Evolutionary conservation across 2,113 vertebrate genomes (phyloP).

Genomic region (Oncorhynchus gorbuscha): DNA sequence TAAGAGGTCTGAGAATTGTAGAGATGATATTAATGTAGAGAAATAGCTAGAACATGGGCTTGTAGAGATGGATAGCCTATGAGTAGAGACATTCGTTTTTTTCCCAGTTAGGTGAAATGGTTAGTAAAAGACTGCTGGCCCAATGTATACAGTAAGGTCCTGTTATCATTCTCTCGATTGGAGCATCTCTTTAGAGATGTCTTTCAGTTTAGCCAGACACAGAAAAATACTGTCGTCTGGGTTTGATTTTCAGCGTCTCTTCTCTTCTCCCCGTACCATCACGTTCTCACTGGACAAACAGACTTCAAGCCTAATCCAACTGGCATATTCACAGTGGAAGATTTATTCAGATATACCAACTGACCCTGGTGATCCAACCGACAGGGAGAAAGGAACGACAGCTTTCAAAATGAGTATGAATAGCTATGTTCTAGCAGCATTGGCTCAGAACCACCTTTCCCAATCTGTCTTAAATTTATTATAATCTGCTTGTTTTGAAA

Average conservation of each 20-base stretch:
- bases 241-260: constrained; percentile 23
- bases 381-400: constrained; percentile 34
- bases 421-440: neutral
- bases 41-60: too few relatives aligned
- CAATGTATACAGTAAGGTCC: too few relatives aligned
- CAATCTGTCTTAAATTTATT: neutral
- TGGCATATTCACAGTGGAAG: constrained; percentile 27
- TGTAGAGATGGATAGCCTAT: too few relatives aligned
- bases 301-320: constrained; percentile 23
- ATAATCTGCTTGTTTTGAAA: neutral
- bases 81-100: too few relatives aligned
- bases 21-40: too few relatives aligned
- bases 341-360: constrained; percentile 36
- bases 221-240: constrained; percentile 26
- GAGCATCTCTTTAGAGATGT: neutral
- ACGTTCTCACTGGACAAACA: constrained; percentile 23
- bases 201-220: constrained; percentile 17
- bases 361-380: constrained; percentile 3
- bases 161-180: neutral
- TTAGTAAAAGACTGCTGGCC: too few relatives aligned
- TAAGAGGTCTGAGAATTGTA: too few relatives aligned
- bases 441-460: neutral
- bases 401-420: neutral
- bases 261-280: constrained; percentile 20
- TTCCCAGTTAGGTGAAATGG: too few relatives aligned